A percentile compares a stretch with the other conserved stretches of the same genome.
These are phyloP conservation scores for roundworm (Caenorhabditis elegans) DNA, from an alignment of 1,140 invertebrate species.

Conservation along the genomic window WBcel235 BX284605.5:1541001-1541500, in stretches of 20 bases:
- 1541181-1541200: not conserved
- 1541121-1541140: not conserved
- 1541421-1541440: too few species aligned
- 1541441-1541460: too few species aligned
- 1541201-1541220: constrained; percentile 2
- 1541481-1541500: too few species aligned
- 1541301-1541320: not conserved
- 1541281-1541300: not conserved
- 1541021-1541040: not conserved
- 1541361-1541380: too few species aligned
- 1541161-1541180: not conserved
- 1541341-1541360: too few species aligned
- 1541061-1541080: not conserved
- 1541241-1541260: constrained; percentile 22
- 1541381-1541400: too few species aligned
- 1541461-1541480: too few species aligned
- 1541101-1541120: not conserved
- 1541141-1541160: not conserved
- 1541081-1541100: not conserved
- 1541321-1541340: too few species aligned
- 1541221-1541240: not conserved
- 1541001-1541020: not conserved
- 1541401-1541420: too few species aligned
- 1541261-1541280: not conserved
- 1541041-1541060: not conserved